Percentiles rank a stretch among this genome's conserved stretches.
phyloP scores from a whole-genome alignment of 2,797 vertebrate genomes.

The Siniperca scherzeri region DNA sequence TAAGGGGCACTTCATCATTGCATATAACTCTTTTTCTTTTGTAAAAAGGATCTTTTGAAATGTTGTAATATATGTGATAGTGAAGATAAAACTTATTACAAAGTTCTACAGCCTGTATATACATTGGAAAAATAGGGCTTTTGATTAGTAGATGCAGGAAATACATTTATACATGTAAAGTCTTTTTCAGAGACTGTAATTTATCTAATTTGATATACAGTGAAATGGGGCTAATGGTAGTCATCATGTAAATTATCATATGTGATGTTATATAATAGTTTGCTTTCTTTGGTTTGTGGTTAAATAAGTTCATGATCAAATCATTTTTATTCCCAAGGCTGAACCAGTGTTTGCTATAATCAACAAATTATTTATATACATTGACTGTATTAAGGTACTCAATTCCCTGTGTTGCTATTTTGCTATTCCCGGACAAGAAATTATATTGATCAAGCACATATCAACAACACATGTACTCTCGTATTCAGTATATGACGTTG shows the following conservation, averaged over 20 bases:
- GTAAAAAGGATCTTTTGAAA: slow-evolving; percentile 90
- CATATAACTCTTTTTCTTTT: slow-evolving; percentile 93
- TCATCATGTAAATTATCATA: slow-evolving; percentile 77
- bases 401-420: slow-evolving; percentile 71
- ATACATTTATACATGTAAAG: slow-evolving; percentile 88
- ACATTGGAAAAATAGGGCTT: slow-evolving; percentile 90
- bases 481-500: slow-evolving; percentile 67
- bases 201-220: slow-evolving; percentile 86
- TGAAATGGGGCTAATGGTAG: slow-evolving; percentile 83
- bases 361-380: slow-evolving; percentile 72
- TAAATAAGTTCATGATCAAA: slow-evolving; percentile 67
- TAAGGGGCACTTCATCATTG: slow-evolving; percentile 92
- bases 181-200: slow-evolving; percentile 90
- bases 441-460: slow-evolving; percentile 72
- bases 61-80: slow-evolving; percentile 93
- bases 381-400: slow-evolving; percentile 71
- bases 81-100: slow-evolving; percentile 90
- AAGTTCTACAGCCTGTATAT: slow-evolving; percentile 94
- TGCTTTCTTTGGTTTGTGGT: slow-evolving; percentile 69
- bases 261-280: slow-evolving; percentile 72
- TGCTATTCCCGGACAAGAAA: slow-evolving; percentile 65
- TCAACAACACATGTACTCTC: slow-evolving; percentile 67
- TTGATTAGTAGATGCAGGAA: slow-evolving; percentile 88
- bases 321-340: slow-evolving; percentile 74
- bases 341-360: slow-evolving; percentile 79